Conservation (phyloP, 1,140 invertebrate species). For the Pollicipes pollicipes region DNA sequence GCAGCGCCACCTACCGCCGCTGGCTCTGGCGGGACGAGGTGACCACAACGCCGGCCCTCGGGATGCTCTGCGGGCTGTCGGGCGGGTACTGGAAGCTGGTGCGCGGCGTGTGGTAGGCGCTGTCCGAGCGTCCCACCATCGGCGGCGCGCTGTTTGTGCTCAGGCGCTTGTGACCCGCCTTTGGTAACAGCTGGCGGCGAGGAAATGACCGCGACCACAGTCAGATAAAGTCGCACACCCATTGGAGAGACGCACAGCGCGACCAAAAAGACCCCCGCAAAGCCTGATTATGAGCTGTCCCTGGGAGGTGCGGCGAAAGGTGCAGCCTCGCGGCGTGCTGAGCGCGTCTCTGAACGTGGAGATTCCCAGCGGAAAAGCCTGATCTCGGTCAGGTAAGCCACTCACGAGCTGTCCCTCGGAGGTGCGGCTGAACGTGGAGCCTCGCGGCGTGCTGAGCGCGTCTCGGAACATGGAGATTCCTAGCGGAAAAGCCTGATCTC, state of each 20-base stretch:
- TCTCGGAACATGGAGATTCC: too few relatives aligned
- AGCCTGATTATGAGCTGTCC: too few relatives aligned
- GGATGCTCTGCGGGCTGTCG: constrained; percentile 18
- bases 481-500: too few relatives aligned
- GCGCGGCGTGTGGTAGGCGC: constrained; percentile 16
- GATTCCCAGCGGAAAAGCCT: not conserved
- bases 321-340: too few relatives aligned
- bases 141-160: constrained; percentile 17
- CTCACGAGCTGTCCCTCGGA: too few relatives aligned
- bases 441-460: too few relatives aligned
- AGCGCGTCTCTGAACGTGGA: not conserved
- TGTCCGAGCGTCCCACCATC: not conserved
- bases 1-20: constrained; percentile 48
- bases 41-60: constrained; percentile 60
- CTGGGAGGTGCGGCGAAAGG: too few relatives aligned
- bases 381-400: not conserved
- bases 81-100: constrained; percentile 21
- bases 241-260: too few relatives aligned
- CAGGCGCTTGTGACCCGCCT: constrained; percentile 16
- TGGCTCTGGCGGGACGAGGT: constrained; percentile 77
- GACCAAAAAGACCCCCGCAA: too few relatives aligned
- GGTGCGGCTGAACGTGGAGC: too few relatives aligned
- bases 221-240: not conserved
- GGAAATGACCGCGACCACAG: not conserved
- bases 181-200: not conserved